phyloP scores from a whole-genome alignment of 1,140 invertebrate genomes.

The Pogonognathellus flavescens region DNA sequence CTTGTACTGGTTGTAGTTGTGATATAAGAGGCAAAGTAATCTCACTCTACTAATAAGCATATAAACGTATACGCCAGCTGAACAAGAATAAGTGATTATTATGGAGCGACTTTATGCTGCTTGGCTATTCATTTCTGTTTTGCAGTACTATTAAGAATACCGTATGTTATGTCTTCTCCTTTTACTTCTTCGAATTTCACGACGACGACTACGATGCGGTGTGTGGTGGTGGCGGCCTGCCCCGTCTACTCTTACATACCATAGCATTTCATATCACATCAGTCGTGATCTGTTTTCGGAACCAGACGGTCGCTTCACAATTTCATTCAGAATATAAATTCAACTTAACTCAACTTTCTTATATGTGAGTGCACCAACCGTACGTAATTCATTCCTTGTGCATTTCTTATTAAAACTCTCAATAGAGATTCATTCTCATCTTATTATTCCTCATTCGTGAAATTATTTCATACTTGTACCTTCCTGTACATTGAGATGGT shows the following conservation, averaged over 20 bases:
- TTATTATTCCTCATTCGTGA: constrained; percentile 11
- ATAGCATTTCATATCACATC: not conserved
- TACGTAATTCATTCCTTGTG: constrained; percentile 17
- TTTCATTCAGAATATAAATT: constrained; percentile 13
- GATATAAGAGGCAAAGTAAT: too few species aligned
- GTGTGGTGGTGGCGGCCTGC: not conserved
- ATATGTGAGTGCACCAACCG: not conserved
- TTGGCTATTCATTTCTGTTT: constrained; percentile 6
- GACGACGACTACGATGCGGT: not conserved
- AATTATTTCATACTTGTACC: constrained; percentile 15
- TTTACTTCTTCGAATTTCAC: not conserved
- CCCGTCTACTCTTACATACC: not conserved
- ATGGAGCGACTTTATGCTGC: constrained; percentile 2
- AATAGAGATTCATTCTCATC: constrained; percentile 7
- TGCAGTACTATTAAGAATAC: not conserved
- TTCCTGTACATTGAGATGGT: constrained; percentile 6
- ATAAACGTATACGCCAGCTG: not conserved
- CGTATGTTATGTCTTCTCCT: constrained; percentile 1
- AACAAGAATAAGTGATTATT: constrained; percentile 13
- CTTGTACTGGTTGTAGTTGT: too few species aligned
- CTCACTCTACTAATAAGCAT: not conserved
- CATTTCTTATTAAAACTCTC: constrained; percentile 4
- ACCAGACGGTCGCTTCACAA: constrained; percentile 26
- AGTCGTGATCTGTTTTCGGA: constrained; percentile 35
- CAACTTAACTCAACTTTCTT: not conserved